phyloP scores from a whole-genome alignment of 2,888 invertebrate species.

The Iphiclides podalirius region DNA sequence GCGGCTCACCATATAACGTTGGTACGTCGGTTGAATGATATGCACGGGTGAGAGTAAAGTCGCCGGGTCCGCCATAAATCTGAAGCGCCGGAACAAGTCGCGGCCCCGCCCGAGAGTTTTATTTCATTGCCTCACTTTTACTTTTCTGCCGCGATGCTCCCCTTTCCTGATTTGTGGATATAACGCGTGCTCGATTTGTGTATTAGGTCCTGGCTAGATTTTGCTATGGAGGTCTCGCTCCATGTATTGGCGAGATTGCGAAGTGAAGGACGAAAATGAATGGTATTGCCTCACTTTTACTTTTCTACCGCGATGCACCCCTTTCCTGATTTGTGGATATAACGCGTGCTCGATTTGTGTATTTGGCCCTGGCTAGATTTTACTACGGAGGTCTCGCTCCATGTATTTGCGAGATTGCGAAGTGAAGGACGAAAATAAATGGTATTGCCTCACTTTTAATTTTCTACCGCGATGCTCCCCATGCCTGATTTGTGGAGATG shows the following conservation, averaged over 20 bases:
- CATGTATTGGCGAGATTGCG: too few species aligned
- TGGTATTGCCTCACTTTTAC: conserved; percentile 68
- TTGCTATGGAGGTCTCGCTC: too few species aligned
- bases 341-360: conserved; percentile 22
- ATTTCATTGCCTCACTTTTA: conserved; percentile 68
- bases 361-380: too few species aligned
- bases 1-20: too few species aligned
- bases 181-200: conserved; percentile 22
- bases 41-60: conserved; percentile 24
- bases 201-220: too few species aligned
- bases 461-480: conserved; percentile 46
- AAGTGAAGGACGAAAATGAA: too few species aligned
- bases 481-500: too few species aligned
- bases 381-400: too few species aligned
- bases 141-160: conserved; percentile 51
- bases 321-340: too few species aligned
- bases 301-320: conserved; percentile 48
- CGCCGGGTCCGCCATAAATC: conserved; percentile 51
- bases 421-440: too few species aligned
- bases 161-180: too few species aligned
- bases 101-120: conserved; percentile 45
- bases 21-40: conserved; percentile 1
- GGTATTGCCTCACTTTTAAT: conserved; percentile 68
- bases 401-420: too few species aligned
- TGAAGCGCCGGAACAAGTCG: conserved; percentile 47